These are phyloP conservation scores for Planiliza haematocheilus DNA, from an alignment of 2,113 vertebrate genomes.

Conservation along the genomic window DNA sequence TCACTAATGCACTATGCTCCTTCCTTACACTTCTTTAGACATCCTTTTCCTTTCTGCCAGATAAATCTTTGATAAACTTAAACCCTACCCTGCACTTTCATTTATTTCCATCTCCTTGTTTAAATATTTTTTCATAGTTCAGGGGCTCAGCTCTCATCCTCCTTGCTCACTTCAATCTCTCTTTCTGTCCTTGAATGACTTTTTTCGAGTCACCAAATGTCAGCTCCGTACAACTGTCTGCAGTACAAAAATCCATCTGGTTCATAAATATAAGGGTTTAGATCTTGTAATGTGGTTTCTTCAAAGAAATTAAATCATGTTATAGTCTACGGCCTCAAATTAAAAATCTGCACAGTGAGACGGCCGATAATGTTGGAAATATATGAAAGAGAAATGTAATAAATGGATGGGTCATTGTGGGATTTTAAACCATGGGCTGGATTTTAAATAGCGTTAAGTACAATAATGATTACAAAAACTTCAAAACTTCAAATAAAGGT, in stretches of 20 bases:
- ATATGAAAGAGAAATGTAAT: too few relatives aligned
- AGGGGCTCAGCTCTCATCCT: conserved; percentile 25
- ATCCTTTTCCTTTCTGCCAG: conserved; percentile 40
- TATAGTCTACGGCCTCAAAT: background rate
- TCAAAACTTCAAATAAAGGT: too few relatives aligned
- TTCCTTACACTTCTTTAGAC: conserved; percentile 35
- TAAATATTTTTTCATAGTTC: conserved; percentile 45
- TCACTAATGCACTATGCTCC: conserved; percentile 17
- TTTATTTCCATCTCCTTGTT: conserved; percentile 44
- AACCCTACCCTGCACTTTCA: conserved; percentile 40
- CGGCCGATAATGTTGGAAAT: too few relatives aligned
- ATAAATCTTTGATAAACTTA: conserved; percentile 63
- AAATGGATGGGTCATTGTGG: too few relatives aligned
- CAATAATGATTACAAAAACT: too few relatives aligned
- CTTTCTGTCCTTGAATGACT: conserved; percentile 24
- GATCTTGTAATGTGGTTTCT: background rate
- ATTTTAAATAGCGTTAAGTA: background rate
- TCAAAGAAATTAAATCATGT: background rate
- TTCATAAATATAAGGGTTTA: background rate
- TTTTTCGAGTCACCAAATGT: background rate
- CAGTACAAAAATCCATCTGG: background rate
- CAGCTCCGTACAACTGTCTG: conserved; percentile 1
- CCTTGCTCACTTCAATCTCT: conserved; percentile 5
- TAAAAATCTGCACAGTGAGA: too few relatives aligned
- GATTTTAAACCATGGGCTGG: background rate